Evolutionary conservation across 2,113 vertebrate genomes (phyloP).

Genomic region (Tringa solitaria): DNA sequence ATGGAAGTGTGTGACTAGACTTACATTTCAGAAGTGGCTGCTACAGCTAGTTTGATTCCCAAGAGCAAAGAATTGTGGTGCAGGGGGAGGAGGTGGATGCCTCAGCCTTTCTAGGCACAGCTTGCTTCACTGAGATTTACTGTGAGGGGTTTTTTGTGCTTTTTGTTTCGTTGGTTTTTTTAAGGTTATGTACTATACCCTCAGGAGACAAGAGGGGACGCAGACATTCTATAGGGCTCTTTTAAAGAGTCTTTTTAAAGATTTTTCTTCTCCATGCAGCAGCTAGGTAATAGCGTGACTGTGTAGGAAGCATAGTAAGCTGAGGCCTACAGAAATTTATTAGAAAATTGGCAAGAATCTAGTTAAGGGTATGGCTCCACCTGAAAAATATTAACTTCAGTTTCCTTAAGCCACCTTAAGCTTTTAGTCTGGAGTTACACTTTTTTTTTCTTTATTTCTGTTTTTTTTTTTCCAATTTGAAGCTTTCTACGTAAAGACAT

Average conservation of each 20-base stretch:
- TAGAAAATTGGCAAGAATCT: background rate
- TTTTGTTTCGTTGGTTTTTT: background rate
- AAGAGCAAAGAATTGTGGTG: background rate
- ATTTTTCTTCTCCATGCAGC: background rate
- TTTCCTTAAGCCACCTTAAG: background rate
- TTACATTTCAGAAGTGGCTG: background rate
- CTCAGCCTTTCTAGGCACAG: background rate
- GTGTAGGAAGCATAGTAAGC: background rate
- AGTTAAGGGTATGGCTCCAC: background rate
- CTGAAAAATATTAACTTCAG: background rate
- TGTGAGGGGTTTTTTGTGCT: rapidly evolving
- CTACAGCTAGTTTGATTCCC: background rate
- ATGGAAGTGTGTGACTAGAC: background rate
- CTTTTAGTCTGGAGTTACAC: background rate
- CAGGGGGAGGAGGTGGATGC: background rate
- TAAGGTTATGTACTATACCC: background rate
- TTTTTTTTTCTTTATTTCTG: background rate
- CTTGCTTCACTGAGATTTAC: background rate
- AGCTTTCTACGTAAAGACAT: background rate
- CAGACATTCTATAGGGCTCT: background rate
- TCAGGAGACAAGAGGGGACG: background rate
- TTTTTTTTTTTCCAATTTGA: background rate
- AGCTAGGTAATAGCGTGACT: background rate
- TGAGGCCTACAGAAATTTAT: background rate
- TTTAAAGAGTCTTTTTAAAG: background rate